Evolutionary conservation across 2,888 invertebrate species (phyloP).

Genomic region (Synergus itoensis): DNA sequence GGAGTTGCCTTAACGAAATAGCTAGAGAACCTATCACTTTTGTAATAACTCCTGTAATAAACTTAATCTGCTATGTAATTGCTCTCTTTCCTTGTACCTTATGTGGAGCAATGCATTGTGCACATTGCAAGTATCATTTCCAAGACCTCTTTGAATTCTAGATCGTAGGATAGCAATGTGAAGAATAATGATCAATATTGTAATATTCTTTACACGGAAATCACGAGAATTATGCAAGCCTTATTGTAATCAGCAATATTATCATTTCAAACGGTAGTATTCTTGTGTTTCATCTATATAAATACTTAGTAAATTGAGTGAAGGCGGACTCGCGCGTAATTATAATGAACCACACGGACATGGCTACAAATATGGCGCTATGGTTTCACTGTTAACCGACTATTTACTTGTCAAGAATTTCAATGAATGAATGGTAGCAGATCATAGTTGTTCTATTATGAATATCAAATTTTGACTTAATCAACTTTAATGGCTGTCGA

Average conservation of each 20-base stretch:
- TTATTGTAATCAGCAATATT: neutral
- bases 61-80: constrained; percentile 1
- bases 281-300: neutral
- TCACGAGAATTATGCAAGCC: neutral
- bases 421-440: neutral
- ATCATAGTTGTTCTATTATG: neutral
- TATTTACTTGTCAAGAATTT: neutral
- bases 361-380: neutral
- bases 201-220: neutral
- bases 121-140: neutral
- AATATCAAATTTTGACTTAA: neutral
- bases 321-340: neutral
- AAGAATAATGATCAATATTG: too few relatives aligned
- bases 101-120: neutral
- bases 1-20: constrained; percentile 14
- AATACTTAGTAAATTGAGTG: neutral
- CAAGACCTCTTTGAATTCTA: neutral
- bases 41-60: neutral
- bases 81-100: neutral
- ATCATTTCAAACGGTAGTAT: neutral
- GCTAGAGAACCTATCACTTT: constrained; percentile 3
- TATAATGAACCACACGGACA: neutral
- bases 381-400: neutral
- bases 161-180: neutral
- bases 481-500: neutral